phyloP scores from a whole-genome alignment of 2,797 vertebrate species.

The Natrix natrix region DNA sequence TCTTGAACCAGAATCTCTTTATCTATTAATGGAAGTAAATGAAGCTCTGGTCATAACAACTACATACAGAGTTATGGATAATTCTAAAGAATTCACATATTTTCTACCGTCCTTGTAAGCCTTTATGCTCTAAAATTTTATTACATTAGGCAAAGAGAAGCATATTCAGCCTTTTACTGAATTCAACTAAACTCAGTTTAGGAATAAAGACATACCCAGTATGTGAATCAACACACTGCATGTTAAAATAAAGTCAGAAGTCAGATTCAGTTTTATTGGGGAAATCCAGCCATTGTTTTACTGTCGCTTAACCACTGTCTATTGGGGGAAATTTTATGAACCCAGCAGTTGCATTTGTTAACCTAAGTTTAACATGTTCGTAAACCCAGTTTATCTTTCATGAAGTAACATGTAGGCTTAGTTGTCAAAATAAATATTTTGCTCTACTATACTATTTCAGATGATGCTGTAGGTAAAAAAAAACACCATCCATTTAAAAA shows the following conservation, averaged over 20 bases:
- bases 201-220: neutral
- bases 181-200: neutral
- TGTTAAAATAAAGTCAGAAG: neutral
- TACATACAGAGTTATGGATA: neutral
- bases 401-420: neutral
- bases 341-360: neutral
- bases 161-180: neutral
- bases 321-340: neutral
- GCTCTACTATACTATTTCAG: neutral
- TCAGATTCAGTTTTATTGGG: neutral
- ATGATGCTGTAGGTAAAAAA: neutral
- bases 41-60: neutral
- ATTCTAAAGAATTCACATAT: neutral
- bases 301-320: neutral
- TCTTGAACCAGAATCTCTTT: neutral
- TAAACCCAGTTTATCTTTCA: neutral
- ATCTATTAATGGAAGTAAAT: neutral
- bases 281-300: neutral
- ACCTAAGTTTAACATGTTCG: neutral
- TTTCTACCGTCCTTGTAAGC: neutral
- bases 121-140: neutral
- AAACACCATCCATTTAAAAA: neutral
- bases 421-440: neutral
- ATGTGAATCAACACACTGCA: neutral
- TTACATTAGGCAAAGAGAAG: neutral